Evolutionary conservation across 1,140 invertebrate genomes (phyloP), one percentile per base, ranked within the genome.

Genomic region (Chionoecetes opilio): DNA sequence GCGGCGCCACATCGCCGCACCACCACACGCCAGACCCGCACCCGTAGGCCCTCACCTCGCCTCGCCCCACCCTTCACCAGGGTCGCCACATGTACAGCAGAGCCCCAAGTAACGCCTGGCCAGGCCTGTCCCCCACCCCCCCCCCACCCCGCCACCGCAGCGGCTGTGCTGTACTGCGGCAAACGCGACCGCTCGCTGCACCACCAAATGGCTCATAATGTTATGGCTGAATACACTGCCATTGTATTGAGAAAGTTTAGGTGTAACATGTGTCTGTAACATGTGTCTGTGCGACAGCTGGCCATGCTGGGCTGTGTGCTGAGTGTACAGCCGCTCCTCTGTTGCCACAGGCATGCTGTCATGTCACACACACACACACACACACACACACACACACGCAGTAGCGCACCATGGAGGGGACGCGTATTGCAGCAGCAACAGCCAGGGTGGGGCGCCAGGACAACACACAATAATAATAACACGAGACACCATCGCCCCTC

Each of bases 321-420:
- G 46, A 9, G 14, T 14, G 41, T n/a, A 46, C 41, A 53, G 11
- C 46, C 46, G 46, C 46, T 17, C n/a, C n/a, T n/a, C n/a, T n/a
- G n/a, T n/a, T 53, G 46, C 2, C 46, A 14, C 46, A 14, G 9
- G 46, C 2, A 2, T 53, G 46, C 21, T 9, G 8, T 9, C 21
- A 21, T 26, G 8, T n/a, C 63, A n/a, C 63, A 75, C 63, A 75
- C 63, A 75, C 63, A 75, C 63, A 75, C 63, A 75, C 63, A 75
- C 21, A n/a, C 63, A 75, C 63, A 75, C 63, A 75, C 63, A 75
- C 63, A 75, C 63, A 75, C 63, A 75, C 63, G n/a, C 63, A 75
- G 21, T n/a, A 17, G n/a, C 63, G 26, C 53, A 75, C n/a, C n/a
- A n/a, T n/a, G n/a, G n/a, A n/a, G n/a, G n/a, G n/a, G n/a, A n/a